Conservation (phyloP, 2,888 invertebrate species). For the Ectemnius cavifrons region DNA sequence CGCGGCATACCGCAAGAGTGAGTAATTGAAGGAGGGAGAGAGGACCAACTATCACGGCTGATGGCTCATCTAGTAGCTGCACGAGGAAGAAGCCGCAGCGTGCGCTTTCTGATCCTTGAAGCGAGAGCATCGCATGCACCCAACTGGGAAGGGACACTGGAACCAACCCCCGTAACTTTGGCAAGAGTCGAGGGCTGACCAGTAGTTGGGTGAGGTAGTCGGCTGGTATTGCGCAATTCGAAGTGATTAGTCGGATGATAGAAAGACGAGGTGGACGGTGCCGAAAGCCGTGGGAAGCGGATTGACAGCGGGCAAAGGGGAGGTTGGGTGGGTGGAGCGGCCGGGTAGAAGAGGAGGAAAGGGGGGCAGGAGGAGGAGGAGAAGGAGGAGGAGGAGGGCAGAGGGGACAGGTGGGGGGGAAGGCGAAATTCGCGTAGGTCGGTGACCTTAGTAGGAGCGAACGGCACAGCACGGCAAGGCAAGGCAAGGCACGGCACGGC, state of each 20-base stretch:
- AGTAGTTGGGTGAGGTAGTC: background rate
- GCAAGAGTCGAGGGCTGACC: background rate
- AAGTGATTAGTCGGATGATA: too few relatives aligned
- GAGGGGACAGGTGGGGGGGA: conserved; percentile 9
- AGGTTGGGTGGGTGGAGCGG: too few relatives aligned
- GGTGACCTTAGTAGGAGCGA: conserved; percentile 58
- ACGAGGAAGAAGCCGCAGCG: background rate
- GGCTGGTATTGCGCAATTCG: too few relatives aligned
- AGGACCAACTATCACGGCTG: background rate
- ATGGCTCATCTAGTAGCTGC: background rate
- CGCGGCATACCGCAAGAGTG: conserved; percentile 38
- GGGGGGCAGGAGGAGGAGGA: conserved; percentile 14
- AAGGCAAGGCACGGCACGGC: background rate
- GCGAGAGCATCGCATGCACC: too few relatives aligned
- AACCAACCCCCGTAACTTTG: too few relatives aligned
- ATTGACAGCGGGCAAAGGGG: too few relatives aligned
- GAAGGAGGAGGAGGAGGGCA: too few relatives aligned
- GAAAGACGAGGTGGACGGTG: too few relatives aligned
- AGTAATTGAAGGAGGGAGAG: conserved; percentile 37
- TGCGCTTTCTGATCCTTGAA: background rate
- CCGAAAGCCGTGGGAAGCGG: too few relatives aligned
- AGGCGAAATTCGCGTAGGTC: conserved; percentile 54
- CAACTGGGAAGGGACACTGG: too few relatives aligned
- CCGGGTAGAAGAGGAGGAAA: conserved; percentile 12
- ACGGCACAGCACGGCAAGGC: background rate